Evolutionary conservation across 2,113 vertebrate genomes (phyloP), one percentile per base, ranked within the genome.

Genomic region (Zosterops lateralis): DNA sequence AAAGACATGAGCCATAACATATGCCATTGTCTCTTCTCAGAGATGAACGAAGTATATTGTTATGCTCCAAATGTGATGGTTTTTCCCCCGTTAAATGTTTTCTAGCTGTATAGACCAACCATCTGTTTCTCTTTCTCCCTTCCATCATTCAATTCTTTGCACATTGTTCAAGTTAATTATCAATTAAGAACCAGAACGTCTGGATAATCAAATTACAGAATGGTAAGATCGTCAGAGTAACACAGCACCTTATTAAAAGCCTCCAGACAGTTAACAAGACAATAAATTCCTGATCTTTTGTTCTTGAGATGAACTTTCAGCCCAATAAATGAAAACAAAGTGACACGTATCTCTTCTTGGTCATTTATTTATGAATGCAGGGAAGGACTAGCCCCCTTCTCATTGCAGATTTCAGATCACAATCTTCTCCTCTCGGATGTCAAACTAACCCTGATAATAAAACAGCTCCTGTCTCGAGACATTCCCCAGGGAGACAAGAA

Each of bases 121-220:
- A 94, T 96, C 91, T 96, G 95, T 89, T 72, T 95, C 80, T 90
- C 71, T 11, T 91, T 95, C 68, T 90, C 40, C 90, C 67, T 94
- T 90, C 83, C 65, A 67, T 90, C 92, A 68, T 90, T 89, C 86
- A 75, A 84, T 94, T 94, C 76, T 78, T 81, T 90, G 68, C 83
- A 94, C 6, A 4, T 89, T 96, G 78, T 89, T 95, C 94, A 89
- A 93, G 90, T 87, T 95, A 95, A 95, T 92, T 92, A 95, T 95
- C 90, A 95, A 86, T 97, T 95, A 95, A 86, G 78, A 74, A 58
- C 56, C 17, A 14, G 82, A 91, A 96, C 34, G 84, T 74, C 44
- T 68, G 60, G 82, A 71, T 91, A 91, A 96, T 96, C 90, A 78
- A 94, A 94, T 94, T 88, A 86, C 82, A 57, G 67, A 58, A 91